Conservation (phyloP, 2,797 vertebrate species). For the Hirundo rustica region DNA sequence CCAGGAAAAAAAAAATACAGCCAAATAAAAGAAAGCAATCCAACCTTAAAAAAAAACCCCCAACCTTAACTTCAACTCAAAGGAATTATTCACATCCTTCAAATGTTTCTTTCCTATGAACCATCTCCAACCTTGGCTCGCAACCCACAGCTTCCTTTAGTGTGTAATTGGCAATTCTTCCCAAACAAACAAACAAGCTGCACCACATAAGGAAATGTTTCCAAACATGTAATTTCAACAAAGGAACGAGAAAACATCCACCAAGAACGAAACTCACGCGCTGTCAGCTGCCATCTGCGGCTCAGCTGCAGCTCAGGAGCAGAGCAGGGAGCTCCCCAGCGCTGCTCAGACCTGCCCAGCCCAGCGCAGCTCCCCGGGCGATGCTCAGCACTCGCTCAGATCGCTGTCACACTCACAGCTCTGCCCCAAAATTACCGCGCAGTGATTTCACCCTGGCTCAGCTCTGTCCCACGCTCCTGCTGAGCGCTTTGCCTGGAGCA, state of each 20-base stretch:
- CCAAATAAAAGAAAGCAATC: neutral
- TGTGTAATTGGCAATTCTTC: neutral
- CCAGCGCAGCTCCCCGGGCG: fast-evolving
- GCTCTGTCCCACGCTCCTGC: neutral
- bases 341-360: neutral
- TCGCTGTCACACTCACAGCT: fast-evolving
- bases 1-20: neutral
- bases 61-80: neutral
- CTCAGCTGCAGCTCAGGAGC: neutral
- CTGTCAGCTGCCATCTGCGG: neutral
- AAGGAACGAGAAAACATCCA: neutral
- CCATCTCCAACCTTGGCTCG: neutral
- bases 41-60: neutral
- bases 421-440: neutral
- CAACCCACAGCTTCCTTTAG: neutral
- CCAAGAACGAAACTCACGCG: neutral
- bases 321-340: neutral
- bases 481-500: neutral
- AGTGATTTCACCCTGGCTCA: neutral
- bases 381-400: fast-evolving
- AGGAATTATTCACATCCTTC: neutral
- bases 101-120: neutral
- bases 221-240: neutral
- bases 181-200: slow-evolving; percentile 33
- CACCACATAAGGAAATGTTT: neutral